A percentile compares a stretch with the other conserved stretches of the same genome.
Conservation (phyloP, 2,797 vertebrate species). For the Micropoecilia bifurca region DNA sequence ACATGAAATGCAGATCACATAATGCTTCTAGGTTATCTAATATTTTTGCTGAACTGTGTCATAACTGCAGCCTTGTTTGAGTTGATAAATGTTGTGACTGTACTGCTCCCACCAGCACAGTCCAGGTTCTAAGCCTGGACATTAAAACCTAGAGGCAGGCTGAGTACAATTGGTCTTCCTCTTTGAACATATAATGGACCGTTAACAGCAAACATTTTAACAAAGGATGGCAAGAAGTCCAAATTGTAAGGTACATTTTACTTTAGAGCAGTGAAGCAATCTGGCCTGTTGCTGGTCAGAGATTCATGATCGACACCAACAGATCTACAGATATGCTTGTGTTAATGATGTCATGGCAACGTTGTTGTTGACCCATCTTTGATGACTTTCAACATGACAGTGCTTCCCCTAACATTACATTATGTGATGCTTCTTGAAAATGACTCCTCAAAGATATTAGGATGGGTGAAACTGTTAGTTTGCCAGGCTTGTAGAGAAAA, state of each 20-base stretch:
- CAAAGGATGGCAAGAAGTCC: neutral
- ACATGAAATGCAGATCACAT: too few relatives aligned
- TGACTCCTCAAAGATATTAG: neutral
- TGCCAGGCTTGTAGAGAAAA: neutral
- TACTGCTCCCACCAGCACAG: neutral
- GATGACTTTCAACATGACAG: neutral
- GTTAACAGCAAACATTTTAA: neutral
- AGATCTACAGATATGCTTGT: neutral
- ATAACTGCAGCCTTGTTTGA: neutral
- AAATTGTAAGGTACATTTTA: neutral
- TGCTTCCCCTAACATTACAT: too few relatives aligned
- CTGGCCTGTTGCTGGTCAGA: neutral
- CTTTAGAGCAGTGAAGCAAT: neutral
- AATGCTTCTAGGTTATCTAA: neutral
- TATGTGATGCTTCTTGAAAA: neutral
- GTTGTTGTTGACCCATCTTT: neutral
- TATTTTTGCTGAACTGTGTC: neutral
- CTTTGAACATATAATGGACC: neutral
- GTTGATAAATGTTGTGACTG: neutral
- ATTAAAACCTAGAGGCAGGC: neutral
- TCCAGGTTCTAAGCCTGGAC: neutral
- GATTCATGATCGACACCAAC: neutral
- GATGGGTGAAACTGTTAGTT: neutral
- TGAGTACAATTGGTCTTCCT: neutral
- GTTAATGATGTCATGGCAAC: neutral